Conservation (phyloP, 2,888 invertebrate genomes). For the Diaphora mendica region DNA sequence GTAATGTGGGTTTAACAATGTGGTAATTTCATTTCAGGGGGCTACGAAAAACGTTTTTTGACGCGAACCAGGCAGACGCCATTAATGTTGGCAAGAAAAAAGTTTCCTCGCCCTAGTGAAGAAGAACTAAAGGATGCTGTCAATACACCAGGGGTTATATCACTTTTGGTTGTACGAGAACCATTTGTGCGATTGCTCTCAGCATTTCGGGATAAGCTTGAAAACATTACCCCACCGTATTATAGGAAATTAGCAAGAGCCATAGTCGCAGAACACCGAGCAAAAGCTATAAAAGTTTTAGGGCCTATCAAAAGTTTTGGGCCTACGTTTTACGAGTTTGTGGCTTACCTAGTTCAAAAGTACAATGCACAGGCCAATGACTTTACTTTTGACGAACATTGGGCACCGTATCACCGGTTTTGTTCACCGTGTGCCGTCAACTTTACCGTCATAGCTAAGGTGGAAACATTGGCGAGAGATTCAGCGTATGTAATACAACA, state of each 20-base stretch:
- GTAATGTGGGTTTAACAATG: not conserved
- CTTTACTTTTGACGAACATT: conserved; percentile 86
- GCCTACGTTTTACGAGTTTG: conserved; percentile 90
- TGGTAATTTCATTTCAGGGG: conserved; percentile 71
- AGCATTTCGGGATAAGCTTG: conserved; percentile 91
- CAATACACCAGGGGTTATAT: conserved; percentile 86
- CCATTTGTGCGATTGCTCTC: conserved; percentile 91
- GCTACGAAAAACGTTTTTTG: conserved; percentile 87
- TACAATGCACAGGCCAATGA: conserved; percentile 81
- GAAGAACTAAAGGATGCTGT: conserved; percentile 88
- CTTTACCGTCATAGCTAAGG: conserved; percentile 88
- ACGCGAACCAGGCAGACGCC: conserved; percentile 88
- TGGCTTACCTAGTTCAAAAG: conserved; percentile 88
- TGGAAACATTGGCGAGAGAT: conserved; percentile 88
- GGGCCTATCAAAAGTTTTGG: conserved; percentile 78
- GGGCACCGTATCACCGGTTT: conserved; percentile 88
- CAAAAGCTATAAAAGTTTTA: conserved; percentile 65
- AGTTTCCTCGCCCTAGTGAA: conserved; percentile 89
- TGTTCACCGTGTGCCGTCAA: conserved; percentile 89
- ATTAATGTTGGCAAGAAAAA: conserved; percentile 88
- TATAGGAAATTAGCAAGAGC: conserved; percentile 89
- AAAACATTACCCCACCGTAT: conserved; percentile 89
- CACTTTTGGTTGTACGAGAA: conserved; percentile 90
- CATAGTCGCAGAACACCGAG: conserved; percentile 88
- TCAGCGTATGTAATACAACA: conserved; percentile 87